Conservation (phyloP, 2,888 invertebrate species). For the Suillia variegata region DNA sequence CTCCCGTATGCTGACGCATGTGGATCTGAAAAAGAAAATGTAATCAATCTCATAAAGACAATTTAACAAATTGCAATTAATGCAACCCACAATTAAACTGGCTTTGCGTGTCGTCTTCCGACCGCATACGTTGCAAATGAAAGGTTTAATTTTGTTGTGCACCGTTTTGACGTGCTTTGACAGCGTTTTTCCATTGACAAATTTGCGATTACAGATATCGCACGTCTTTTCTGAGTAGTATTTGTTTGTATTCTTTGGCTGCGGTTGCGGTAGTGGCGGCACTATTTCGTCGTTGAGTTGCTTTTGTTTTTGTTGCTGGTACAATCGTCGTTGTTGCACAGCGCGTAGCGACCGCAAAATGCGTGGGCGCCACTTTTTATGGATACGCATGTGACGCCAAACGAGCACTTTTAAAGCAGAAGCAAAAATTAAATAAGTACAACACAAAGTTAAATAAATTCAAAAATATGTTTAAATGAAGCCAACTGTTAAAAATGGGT, state of each 20-base stretch:
- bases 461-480: no score
- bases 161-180: slow-evolving; percentile 74
- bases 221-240: slow-evolving; percentile 71
- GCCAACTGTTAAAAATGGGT: neutral
- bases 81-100: slow-evolving; percentile 65
- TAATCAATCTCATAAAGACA: no score
- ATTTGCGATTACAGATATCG: slow-evolving; percentile 70
- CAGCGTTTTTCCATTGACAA: slow-evolving; percentile 71
- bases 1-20: slow-evolving; percentile 76
- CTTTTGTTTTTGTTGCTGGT: slow-evolving; percentile 10
- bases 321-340: slow-evolving; percentile 35
- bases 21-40: slow-evolving; percentile 65
- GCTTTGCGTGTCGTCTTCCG: slow-evolving; percentile 75
- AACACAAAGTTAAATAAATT: no score
- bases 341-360: slow-evolving; percentile 49
- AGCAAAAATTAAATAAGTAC: slow-evolving; percentile 17
- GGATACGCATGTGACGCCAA: slow-evolving; percentile 69
- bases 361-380: slow-evolving; percentile 60
- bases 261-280: slow-evolving; percentile 27
- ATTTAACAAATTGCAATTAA: neutral
- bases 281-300: slow-evolving; percentile 27
- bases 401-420: slow-evolving; percentile 61
- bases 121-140: slow-evolving; percentile 75
- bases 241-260: slow-evolving; percentile 47
- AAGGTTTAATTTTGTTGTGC: slow-evolving; percentile 75